A percentile compares a stretch with the other conserved stretches of the same genome.
phyloP scores from a whole-genome alignment of 2,113 vertebrate species.

The Seriola quinqueradiata region DNA sequence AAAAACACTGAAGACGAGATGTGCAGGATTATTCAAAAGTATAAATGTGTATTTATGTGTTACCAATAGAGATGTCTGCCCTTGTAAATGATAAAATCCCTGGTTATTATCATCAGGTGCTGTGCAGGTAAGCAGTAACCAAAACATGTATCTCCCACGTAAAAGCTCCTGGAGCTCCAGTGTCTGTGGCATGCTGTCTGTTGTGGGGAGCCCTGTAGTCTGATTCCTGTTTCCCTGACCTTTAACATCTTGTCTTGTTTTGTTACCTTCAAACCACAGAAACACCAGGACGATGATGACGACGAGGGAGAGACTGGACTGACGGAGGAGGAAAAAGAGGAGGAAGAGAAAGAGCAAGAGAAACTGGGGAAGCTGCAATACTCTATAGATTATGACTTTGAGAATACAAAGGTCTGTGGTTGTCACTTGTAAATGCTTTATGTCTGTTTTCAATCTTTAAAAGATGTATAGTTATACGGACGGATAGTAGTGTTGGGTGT shows the following conservation, averaged over 20 bases:
- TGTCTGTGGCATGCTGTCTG: conserved; percentile 85
- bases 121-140: conserved; percentile 66
- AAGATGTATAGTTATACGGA: background rate
- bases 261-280: conserved; percentile 74
- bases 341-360: conserved; percentile 96
- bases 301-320: conserved; percentile 93
- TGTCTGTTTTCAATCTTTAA: too few species aligned
- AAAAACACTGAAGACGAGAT: conserved; percentile 27
- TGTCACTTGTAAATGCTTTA: background rate
- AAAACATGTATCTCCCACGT: conserved; percentile 63
- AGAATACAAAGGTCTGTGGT: conserved; percentile 92
- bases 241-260: conserved; percentile 24
- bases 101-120: conserved; percentile 63
- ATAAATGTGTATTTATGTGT: conserved; percentile 31
- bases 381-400: conserved; percentile 97
- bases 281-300: conserved; percentile 92
- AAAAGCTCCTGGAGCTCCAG: conserved; percentile 66
- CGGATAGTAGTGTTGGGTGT: background rate
- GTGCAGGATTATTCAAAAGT: background rate
- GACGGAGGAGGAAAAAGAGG: conserved; percentile 95
- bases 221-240: background rate
- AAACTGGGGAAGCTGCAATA: conserved; percentile 98
- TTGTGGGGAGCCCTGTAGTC: conserved; percentile 55
- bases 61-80: conserved; percentile 58
- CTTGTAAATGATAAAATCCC: conserved; percentile 33